A percentile compares a stretch with the other conserved stretches of the same genome.
phyloP scores from a whole-genome alignment of 1,140 invertebrate species.

The Cotesia chilonis region DNA sequence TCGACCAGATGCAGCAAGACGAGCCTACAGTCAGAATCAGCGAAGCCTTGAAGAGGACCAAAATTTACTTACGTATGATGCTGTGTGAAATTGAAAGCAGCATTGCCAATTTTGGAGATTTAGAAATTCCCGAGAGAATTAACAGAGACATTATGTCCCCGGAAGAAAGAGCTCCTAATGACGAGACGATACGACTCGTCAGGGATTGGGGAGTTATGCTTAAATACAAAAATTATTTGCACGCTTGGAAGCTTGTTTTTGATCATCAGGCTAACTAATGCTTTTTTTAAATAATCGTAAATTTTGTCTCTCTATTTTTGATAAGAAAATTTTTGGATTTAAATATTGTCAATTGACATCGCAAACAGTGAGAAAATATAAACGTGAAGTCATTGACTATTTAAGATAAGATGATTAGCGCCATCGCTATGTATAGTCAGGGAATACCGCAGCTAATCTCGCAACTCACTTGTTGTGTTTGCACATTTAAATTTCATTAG shows the following conservation, averaged over 20 bases:
- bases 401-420: no score
- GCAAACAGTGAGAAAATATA: no score
- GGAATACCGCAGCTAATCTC: no score
- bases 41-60: constrained; percentile 51
- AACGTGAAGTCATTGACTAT: no score
- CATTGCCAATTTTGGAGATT: constrained; percentile 47
- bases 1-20: constrained; percentile 60
- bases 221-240: constrained; percentile 63
- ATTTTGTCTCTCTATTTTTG: no score
- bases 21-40: constrained; percentile 44
- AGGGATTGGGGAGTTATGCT: constrained; percentile 64
- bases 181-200: constrained; percentile 58
- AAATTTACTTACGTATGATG: constrained; percentile 54
- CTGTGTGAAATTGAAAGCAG: constrained; percentile 63
- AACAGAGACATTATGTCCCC: constrained; percentile 58
- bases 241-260: constrained; percentile 60
- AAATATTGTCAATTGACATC: no score
- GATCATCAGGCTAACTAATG: constrained; percentile 38
- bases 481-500: no score
- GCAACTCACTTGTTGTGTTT: no score
- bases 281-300: no score
- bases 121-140: constrained; percentile 52
- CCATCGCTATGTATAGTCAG: no score
- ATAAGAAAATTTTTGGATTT: no score
- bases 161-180: constrained; percentile 54